Conservation (phyloP, 2,113 vertebrate species). For the Mirza zaza region DNA sequence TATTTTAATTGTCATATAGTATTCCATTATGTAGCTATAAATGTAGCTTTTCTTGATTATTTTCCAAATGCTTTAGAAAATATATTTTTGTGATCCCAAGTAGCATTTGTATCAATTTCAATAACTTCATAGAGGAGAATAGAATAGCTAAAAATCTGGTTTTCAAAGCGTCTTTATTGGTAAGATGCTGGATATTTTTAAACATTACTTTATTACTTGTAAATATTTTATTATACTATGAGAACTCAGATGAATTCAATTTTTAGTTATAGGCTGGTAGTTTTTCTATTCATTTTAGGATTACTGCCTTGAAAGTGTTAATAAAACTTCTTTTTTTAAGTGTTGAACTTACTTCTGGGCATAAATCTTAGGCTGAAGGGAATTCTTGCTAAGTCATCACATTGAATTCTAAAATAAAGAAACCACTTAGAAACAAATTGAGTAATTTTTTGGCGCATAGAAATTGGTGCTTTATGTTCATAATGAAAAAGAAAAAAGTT, state of each 20-base stretch:
- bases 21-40: not conserved
- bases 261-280: not conserved
- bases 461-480: not conserved
- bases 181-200: not conserved
- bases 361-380: not conserved
- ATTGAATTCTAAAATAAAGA: constrained; percentile 23
- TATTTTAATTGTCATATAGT: not conserved
- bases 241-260: not conserved
- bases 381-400: constrained; percentile 8
- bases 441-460: not conserved
- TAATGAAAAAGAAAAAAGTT: constrained; percentile 10
- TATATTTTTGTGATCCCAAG: not conserved
- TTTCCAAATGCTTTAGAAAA: not conserved
- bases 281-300: not conserved
- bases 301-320: not conserved
- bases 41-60: not conserved
- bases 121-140: not conserved
- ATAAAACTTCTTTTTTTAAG: not conserved
- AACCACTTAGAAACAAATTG: not conserved
- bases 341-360: not conserved
- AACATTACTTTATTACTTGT: not conserved
- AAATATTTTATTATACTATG: not conserved
- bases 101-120: not conserved
- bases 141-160: not conserved
- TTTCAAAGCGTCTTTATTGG: not conserved